A percentile compares a stretch with the other conserved stretches of the same genome.
Evolutionary conservation across 2,888 invertebrate genomes (phyloP).

Genomic region (Epistrophella euchroma): DNA sequence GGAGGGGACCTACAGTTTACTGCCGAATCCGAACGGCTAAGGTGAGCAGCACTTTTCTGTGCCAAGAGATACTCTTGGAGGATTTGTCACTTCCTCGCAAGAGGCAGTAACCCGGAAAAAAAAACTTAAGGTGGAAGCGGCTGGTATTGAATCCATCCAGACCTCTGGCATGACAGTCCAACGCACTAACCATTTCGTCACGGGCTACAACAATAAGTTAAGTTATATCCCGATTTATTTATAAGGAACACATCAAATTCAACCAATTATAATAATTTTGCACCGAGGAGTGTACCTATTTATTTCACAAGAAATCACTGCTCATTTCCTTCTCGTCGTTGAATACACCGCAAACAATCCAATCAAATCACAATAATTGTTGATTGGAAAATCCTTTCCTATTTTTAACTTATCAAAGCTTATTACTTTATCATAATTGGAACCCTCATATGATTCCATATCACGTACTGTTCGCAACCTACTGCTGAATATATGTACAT

Average conservation of each 20-base stretch:
- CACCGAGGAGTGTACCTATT: not conserved
- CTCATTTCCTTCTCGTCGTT: not conserved
- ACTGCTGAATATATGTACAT: not conserved
- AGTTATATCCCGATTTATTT: too few relatives aligned
- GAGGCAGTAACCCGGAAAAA: too few relatives aligned
- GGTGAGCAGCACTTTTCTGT: too few relatives aligned
- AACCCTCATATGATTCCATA: constrained; percentile 24
- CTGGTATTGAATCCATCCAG: too few relatives aligned
- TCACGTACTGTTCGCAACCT: not conserved
- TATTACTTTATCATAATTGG: constrained; percentile 65
- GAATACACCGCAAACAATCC: constrained; percentile 26
- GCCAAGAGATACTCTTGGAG: too few relatives aligned
- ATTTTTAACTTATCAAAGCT: constrained; percentile 48
- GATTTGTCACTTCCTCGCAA: too few relatives aligned
- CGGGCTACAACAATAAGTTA: too few relatives aligned
- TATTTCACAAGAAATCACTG: not conserved
- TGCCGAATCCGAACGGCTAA: too few relatives aligned
- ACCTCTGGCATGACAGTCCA: too few relatives aligned
- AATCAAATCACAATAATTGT: constrained; percentile 40
- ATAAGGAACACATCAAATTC: not conserved
- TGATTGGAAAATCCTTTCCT: constrained; percentile 27
- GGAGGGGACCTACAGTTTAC: too few relatives aligned
- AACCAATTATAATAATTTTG: not conserved
- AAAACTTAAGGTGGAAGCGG: too few relatives aligned
- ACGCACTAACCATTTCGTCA: too few relatives aligned